Evolutionary conservation across 2,888 invertebrate genomes (phyloP), one percentile per base, ranked within the genome.

Genomic region (Cephus pulcher): DNA sequence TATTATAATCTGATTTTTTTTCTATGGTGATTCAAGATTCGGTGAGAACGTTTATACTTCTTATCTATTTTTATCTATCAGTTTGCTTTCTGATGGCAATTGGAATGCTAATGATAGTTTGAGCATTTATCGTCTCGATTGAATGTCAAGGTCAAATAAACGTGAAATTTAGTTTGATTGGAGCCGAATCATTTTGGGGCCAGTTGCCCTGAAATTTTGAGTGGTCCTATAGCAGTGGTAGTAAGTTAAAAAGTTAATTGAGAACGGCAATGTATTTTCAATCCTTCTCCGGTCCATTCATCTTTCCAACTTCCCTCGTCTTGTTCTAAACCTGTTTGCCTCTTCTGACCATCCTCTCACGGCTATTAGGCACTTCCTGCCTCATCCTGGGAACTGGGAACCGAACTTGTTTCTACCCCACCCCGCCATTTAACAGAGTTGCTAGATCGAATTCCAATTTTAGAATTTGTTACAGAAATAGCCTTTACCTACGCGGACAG

Each of bases 281-380:
- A 81, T 83, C 83, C 82, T 79, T 79, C 77, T 82, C 80, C 78
- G 84, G 83, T 87, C 89, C 89, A 90, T 91, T 91, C 91, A 91
- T 89, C 90, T 86, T 87, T 86, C 83, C 84, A 84, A 82, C 82
- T 81, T 86, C 86, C 85, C 82, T 84, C 82, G 79, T 80, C 82
- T 82, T 84, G 78, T 84, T 84, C 83, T 85, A 88, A 87, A 89
- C 89, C 88, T 87, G 89, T 89, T 90, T 88, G 79, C 87, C 84
- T 86, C 85, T 83, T 88, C 88, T 86, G 86, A 84, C 84, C 87
- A 88, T 88, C 89, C 89, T 90, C 90, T 90, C 89, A 89, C 90
- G 90, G 89, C 89, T 90, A 91, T 91, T 91, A 90, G 89, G 89
- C 85, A 89, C 90, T 90, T 91, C 91, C 91, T 90, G 90, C 86